These are phyloP conservation scores for Matsumurasca onukii DNA, from an alignment of 1,140 invertebrate genomes.

Conservation along the genomic window DNA sequence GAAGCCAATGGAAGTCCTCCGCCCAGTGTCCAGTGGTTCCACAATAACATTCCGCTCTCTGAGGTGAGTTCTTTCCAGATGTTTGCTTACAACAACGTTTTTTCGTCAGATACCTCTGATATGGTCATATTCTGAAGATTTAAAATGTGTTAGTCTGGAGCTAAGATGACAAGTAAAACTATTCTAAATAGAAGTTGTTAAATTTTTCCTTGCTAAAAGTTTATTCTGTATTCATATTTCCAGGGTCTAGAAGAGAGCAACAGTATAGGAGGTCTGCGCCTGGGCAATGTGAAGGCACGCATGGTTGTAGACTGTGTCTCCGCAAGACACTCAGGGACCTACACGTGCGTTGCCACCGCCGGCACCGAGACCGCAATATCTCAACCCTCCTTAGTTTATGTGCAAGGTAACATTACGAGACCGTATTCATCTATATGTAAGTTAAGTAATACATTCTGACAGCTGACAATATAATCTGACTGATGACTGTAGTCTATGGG, in stretches of 20 bases:
- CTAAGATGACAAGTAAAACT: too few species aligned
- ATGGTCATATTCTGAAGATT: too few species aligned
- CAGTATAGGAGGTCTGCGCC: conserved; percentile 45
- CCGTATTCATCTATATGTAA: too few species aligned
- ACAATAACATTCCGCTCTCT: conserved; percentile 52
- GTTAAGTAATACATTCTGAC: too few species aligned
- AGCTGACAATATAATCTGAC: too few species aligned
- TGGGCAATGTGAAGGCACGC: conserved; percentile 63
- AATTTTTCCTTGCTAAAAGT: too few species aligned
- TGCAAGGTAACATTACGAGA: conserved; percentile 45
- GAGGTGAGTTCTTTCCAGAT: too few species aligned
- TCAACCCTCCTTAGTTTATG: conserved; percentile 47
- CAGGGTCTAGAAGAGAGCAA: conserved; percentile 37
- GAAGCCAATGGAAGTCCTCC: conserved; percentile 66
- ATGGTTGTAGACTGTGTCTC: conserved; percentile 63
- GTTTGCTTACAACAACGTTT: too few species aligned
- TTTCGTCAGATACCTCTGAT: too few species aligned
- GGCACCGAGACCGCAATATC: conserved; percentile 56
- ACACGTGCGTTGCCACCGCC: conserved; percentile 71
- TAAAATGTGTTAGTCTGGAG: too few species aligned
- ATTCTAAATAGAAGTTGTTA: too few species aligned
- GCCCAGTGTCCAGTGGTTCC: conserved; percentile 68
- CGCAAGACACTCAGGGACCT: conserved; percentile 59
- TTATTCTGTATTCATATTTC: conserved; percentile 8
- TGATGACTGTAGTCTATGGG: too few species aligned